Conservation (phyloP, 1,140 invertebrate species). For the Camponotus pennsylvanicus region DNA sequence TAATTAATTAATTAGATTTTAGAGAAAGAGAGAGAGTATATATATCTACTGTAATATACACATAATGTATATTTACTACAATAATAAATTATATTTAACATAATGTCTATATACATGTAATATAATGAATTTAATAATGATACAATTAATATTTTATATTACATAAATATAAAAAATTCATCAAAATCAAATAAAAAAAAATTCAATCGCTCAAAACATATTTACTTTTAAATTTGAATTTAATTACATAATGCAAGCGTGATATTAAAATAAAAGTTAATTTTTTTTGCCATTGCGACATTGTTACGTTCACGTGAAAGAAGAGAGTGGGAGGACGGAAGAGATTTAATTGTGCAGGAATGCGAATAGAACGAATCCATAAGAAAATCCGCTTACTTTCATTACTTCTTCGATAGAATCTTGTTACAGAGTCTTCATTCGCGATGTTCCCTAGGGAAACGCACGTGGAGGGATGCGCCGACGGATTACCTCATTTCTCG, state of each 20-base stretch:
- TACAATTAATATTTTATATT: conserved; percentile 4
- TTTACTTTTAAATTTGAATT: not conserved
- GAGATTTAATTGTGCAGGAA: conserved; percentile 63
- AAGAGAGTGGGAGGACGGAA: not conserved
- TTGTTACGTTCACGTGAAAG: not conserved
- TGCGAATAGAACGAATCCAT: conserved; percentile 54
- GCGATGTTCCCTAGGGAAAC: conserved; percentile 12
- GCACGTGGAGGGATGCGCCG: not conserved
- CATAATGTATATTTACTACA: no score
- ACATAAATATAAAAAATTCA: not conserved
- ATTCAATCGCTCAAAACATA: not conserved
- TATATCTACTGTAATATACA: no score
- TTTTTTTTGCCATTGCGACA: not conserved
- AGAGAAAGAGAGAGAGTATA: no score
- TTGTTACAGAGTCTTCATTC: conserved; percentile 3
- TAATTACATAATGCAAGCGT: not conserved
- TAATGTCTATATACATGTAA: not conserved
- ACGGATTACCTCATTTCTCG: conserved; percentile 48
- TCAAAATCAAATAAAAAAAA: not conserved
- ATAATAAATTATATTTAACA: not conserved
- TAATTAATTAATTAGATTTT: no score
- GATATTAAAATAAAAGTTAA: not conserved
- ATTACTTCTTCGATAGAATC: conserved; percentile 36
- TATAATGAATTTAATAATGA: not conserved
- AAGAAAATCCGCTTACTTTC: conserved; percentile 69